Conservation (phyloP, 1,140 invertebrate species). For the Drosophila subpulchrella region DNA sequence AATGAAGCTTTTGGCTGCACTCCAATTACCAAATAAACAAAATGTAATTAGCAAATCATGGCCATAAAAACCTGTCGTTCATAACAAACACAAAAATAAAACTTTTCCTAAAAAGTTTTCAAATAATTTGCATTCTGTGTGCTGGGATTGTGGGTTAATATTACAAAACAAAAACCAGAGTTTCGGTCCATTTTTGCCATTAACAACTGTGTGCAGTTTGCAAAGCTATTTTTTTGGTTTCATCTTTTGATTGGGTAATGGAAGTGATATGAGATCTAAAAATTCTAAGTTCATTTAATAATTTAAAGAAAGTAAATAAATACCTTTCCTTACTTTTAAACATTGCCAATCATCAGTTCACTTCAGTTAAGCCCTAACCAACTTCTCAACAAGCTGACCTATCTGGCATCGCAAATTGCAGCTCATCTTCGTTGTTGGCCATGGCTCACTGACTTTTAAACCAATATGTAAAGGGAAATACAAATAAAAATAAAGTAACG, state of each 20-base stretch:
- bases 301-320: not conserved
- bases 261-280: not conserved
- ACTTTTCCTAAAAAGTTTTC: conserved; percentile 13
- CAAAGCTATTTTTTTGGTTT: not conserved
- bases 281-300: not conserved
- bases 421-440: conserved; percentile 38
- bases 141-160: conserved; percentile 1
- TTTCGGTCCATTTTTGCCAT: conserved; percentile 1
- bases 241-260: not conserved
- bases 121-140: conserved; percentile 18
- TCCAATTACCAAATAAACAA: conserved; percentile 40
- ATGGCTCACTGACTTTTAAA: conserved; percentile 52
- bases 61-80: conserved; percentile 29
- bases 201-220: not conserved
- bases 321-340: not conserved
- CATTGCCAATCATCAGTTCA: conserved; percentile 5
- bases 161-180: conserved; percentile 7
- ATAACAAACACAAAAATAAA: conserved; percentile 16
- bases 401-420: conserved; percentile 33
- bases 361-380: conserved; percentile 11
- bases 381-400: conserved; percentile 40
- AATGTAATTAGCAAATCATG: conserved; percentile 27
- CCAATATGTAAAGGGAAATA: conserved; percentile 36
- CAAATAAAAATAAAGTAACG: conserved; percentile 43
- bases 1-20: conserved; percentile 33